These are phyloP conservation scores for Automeris io DNA, from an alignment of 2,888 invertebrate genomes.

Conservation along the genomic window DNA sequence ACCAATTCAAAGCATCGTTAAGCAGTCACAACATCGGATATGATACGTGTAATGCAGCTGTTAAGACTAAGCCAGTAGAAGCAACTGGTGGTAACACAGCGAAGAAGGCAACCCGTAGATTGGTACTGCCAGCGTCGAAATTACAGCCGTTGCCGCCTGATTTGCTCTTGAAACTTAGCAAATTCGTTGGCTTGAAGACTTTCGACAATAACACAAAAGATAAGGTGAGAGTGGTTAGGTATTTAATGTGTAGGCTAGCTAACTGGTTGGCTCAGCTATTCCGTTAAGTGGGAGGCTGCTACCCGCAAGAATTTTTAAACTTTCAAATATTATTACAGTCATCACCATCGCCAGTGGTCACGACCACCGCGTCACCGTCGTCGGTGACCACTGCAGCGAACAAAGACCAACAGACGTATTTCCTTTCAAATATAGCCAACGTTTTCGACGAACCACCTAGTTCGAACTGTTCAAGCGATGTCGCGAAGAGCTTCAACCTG, in stretches of 20 bases:
- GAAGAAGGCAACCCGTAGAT: conserved; percentile 19
- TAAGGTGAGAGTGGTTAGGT: no score
- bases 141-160: conserved; percentile 56
- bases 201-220: background rate
- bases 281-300: no score
- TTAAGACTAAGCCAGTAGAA: background rate
- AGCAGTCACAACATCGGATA: conserved; percentile 26
- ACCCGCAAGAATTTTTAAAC: no score
- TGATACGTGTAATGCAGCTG: conserved; percentile 22
- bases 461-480: conserved; percentile 5
- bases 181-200: conserved; percentile 5
- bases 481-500: conserved; percentile 9
- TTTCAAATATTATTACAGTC: background rate
- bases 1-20: conserved; percentile 32
- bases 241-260: no score
- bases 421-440: background rate
- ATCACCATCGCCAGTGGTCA: background rate
- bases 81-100: conserved; percentile 1
- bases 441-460: background rate
- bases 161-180: conserved; percentile 41
- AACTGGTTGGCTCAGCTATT: no score
- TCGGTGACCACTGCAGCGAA: background rate
- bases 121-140: conserved; percentile 61
- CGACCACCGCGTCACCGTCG: background rate
- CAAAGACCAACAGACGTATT: background rate